Evolutionary conservation across 30 jellyfish, hydroid and myxozoan genomes (phyloP).

Genomic region (Kudoa iwatai): DNA sequence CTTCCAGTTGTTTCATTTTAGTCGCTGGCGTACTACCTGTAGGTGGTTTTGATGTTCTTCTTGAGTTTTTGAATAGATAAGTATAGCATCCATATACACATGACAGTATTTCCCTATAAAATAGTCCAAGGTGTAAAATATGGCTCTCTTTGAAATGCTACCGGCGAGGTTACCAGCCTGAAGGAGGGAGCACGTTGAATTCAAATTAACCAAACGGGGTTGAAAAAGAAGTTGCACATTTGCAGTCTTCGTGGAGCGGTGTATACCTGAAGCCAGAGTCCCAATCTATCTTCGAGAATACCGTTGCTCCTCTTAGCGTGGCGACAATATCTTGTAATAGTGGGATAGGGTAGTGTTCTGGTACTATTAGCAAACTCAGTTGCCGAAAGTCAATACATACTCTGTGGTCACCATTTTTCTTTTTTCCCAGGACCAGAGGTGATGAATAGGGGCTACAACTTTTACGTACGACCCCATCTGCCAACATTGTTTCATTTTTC

Average conservation of each 20-base stretch:
- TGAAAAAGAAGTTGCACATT: not conserved
- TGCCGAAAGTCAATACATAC: slow-evolving; percentile 10
- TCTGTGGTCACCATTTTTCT: slow-evolving; percentile 1
- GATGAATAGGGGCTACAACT: slow-evolving; percentile 2
- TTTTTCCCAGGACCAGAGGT: slow-evolving; percentile 2
- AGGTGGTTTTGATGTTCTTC: no score
- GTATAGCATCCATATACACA: no score
- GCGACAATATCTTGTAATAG: slow-evolving; percentile 7
- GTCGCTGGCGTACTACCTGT: no score
- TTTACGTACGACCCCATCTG: slow-evolving; percentile 1
- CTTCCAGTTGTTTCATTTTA: no score
- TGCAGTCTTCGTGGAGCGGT: not conserved
- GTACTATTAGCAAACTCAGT: slow-evolving; percentile 2
- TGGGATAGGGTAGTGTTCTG: slow-evolving; percentile 11
- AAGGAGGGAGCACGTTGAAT: no score
- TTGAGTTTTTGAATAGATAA: no score
- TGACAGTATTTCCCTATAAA: no score
- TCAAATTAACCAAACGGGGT: slow-evolving; percentile 2
- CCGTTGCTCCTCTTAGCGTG: not conserved
- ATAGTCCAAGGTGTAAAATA: no score
- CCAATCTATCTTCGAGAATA: slow-evolving; percentile 1
- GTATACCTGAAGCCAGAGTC: not conserved
- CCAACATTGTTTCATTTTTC: no score
- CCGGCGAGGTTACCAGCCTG: no score
- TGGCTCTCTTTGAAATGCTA: no score